Evolutionary conservation across 2,888 invertebrate species (phyloP), one percentile per base, ranked within the genome.

Genomic region (Scotopteryx bipunctaria): DNA sequence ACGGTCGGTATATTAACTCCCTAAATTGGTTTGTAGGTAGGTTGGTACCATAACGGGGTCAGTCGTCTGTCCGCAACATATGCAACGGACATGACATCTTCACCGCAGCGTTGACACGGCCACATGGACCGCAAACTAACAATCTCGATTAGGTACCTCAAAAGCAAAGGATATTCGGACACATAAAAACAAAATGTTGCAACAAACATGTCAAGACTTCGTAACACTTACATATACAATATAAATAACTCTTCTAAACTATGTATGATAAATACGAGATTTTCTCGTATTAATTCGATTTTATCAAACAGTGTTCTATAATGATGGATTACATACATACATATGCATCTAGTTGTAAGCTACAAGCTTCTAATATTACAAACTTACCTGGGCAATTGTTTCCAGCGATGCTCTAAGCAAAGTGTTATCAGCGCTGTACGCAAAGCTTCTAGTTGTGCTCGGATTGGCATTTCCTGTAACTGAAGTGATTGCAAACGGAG

Each of bases 381-480:
- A n/a, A n/a, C n/a, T n/a, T n/a, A n/a, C n/a, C n/a, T n/a, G n/a
- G n/a, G n/a, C n/a, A n/a, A n/a, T 32, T 42, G 15, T 21, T 53
- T 84, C 57, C 73, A 94, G 94, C 69, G 95, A 95, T 80, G 93
- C 94, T 29, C 77, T 95, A 52, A 94, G 94, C 61, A 92, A 93
- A 51, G 93, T 94, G 3, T 80, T 96, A 32, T 96, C 96, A 29
- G 95, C 95, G 1, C 91, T 97, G 17, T 98, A 97, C 82, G 96
- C 95, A 46, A 96, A 97, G 78, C 88, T 97, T 8, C 82, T 98
- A 51, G 95, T 97, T 8, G 94, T 97, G 3, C 86, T 96, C 59
- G 96, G 96, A 5, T 92, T 97, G 27, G 96, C 97, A 9, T 94
- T 98, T 69, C 97, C 97, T 2, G 93, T 97, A 55, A 96, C 97